Evolutionary conservation across 2,888 invertebrate genomes (phyloP), one percentile per base, ranked within the genome.

Genomic region (Nemotelus nigrinus): DNA sequence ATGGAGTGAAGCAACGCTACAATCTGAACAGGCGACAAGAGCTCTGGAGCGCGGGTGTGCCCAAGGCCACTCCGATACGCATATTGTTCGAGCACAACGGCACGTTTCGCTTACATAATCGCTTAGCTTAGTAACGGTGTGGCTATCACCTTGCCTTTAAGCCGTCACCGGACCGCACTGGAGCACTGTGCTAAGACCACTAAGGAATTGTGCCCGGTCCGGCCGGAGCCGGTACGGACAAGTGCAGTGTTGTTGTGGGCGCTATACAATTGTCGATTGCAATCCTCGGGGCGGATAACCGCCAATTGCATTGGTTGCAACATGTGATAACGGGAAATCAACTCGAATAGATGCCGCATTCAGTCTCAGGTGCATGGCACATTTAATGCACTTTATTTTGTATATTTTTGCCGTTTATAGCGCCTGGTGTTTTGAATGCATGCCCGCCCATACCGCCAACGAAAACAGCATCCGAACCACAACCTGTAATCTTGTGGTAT

Each of bases 31-130:
- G 77, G 10, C 77, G 68, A 50, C 55, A 50, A 64, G 57, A 75
- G 74, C 71, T 55, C 55, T 47, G 43, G 53, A 68, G 77, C 67
- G 74, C 63, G 77, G 77, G 76, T 60, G 74, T 60, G 68, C 75
- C 79, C 77, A 77, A 77, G 74, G 74, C 74, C 74, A 74, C 63
- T 63, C 60, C 45, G 60, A 48, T 74, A 74, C 74, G 74, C 74
- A 74, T 74, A 63, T 74, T 74, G 63, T 74, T 74, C 63, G 74
- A 39, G 63, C 25, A 25, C 25, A 74, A 74, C 47, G 74, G 74
- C 74, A 74, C 74, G 74, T 74, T 74, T 74, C 48, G 74, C 74
- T 60, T 74, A 39, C 67, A 68, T 68, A 68, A 68, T 39, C 8
- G 74, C 47, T 10, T 41, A 45, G 44, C 57, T 10, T n/a, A 10